These are phyloP conservation scores for Pristis pectinata DNA, from an alignment of 2,797 vertebrate genomes.

Conservation along the genomic window DNA sequence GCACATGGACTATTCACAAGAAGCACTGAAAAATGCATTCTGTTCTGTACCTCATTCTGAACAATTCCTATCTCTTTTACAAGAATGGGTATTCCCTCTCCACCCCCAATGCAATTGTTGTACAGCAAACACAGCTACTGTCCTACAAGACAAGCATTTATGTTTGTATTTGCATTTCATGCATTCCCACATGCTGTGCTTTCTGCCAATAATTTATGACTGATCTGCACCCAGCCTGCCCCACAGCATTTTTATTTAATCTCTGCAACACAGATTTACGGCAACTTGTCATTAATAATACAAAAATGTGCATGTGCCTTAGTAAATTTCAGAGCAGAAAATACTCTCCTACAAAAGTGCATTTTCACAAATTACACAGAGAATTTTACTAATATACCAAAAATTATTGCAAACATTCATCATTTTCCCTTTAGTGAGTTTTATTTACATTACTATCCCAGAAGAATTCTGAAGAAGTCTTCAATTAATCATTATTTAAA, in stretches of 20 bases:
- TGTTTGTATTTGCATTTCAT: constrained; percentile 68
- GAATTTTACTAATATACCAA: neutral
- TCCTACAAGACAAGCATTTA: constrained; percentile 56
- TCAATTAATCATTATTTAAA: neutral
- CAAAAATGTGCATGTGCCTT: constrained; percentile 79
- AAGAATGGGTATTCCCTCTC: neutral
- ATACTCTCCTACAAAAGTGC: neutral
- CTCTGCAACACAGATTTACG: constrained; percentile 68
- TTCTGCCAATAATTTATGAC: constrained; percentile 91
- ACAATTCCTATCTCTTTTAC: neutral
- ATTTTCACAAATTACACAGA: neutral
- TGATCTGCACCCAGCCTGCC: constrained; percentile 77
- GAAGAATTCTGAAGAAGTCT: neutral
- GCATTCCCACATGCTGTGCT: constrained; percentile 68
- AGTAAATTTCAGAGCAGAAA: constrained; percentile 71
- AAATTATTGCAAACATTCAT: neutral
- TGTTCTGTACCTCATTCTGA: neutral
- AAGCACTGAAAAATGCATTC: neutral
- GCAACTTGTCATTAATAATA: constrained; percentile 78
- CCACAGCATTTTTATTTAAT: constrained; percentile 93
- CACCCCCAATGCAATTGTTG: neutral
- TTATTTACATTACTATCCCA: neutral
- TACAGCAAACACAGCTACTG: constrained; percentile 45
- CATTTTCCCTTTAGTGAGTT: neutral
- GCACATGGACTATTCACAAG: neutral